Evolutionary conservation across 2,888 invertebrate genomes (phyloP).

Genomic region (Cheilosia vulpina): DNA sequence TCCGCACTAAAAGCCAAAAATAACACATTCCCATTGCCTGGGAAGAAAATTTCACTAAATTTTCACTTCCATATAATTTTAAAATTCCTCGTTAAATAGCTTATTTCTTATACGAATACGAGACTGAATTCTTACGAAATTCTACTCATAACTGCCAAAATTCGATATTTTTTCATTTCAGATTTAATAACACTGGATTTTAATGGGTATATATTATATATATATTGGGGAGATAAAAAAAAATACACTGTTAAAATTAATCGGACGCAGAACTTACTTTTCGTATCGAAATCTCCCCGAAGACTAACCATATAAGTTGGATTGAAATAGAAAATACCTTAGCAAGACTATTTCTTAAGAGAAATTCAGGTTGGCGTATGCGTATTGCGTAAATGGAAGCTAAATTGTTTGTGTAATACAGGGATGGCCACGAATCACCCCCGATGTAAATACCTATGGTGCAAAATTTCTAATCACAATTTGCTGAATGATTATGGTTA

Average conservation of each 20-base stretch:
- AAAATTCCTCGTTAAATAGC: neutral
- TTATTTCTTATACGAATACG: neutral
- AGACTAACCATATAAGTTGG: slow-evolving; percentile 45
- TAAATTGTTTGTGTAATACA: no score
- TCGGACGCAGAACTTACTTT: slow-evolving; percentile 60
- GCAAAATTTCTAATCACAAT: no score
- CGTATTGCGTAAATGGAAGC: neutral
- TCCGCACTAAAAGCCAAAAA: slow-evolving; percentile 69
- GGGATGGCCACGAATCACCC: no score
- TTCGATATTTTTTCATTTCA: slow-evolving; percentile 1
- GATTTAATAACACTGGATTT: neutral
- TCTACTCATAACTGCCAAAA: neutral
- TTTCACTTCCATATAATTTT: neutral
- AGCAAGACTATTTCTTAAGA: slow-evolving; percentile 5
- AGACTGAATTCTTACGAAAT: slow-evolving; percentile 3
- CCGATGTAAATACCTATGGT: no score
- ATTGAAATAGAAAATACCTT: slow-evolving; percentile 33
- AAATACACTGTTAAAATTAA: neutral
- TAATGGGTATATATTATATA: slow-evolving; percentile 24
- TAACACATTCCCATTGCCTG: slow-evolving; percentile 74
- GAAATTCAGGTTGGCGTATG: neutral
- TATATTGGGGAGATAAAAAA: slow-evolving; percentile 14
- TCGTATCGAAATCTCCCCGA: slow-evolving; percentile 70
- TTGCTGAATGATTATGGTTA: no score
- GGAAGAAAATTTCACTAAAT: slow-evolving; percentile 62